Percentiles rank a stretch among this genome's conserved stretches.
phyloP scores from a whole-genome alignment of 1,140 invertebrate genomes.

The Solenopsis fugax region DNA sequence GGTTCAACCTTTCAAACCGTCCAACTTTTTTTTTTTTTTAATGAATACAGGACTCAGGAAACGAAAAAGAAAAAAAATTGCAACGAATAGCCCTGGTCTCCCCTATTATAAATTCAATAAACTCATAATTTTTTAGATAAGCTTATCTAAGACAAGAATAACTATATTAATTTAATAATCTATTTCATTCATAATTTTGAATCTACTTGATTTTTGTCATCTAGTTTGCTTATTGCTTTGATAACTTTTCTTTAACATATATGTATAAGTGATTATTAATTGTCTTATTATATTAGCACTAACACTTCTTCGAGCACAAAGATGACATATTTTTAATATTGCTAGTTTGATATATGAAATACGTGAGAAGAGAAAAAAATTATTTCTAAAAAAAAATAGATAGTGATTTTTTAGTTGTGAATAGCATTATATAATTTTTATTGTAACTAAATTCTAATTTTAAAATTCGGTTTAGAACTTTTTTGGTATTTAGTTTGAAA shows the following conservation, averaged over 20 bases:
- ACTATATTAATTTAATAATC: neutral
- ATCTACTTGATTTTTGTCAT: neutral
- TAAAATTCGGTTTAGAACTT: neutral
- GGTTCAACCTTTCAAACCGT: too few species aligned
- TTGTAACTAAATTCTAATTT: neutral
- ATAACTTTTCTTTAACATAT: conserved; percentile 29
- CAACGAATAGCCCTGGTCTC: too few species aligned
- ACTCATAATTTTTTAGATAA: neutral
- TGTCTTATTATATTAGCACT: neutral
- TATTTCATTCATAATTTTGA: conserved; percentile 4
- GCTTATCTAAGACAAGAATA: neutral
- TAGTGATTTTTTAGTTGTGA: neutral
- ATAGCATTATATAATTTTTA: neutral
- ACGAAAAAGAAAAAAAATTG: too few species aligned
- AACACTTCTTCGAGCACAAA: neutral
- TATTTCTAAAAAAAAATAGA: neutral
- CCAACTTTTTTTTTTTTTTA: too few species aligned
- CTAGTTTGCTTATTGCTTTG: conserved; percentile 30
- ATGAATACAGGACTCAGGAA: too few species aligned
- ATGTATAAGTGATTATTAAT: neutral
- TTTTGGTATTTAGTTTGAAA: neutral
- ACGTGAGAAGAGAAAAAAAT: neutral
- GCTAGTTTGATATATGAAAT: neutral
- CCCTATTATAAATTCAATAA: conserved; percentile 7
- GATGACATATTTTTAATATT: neutral